Conservation (phyloP, 2,797 vertebrate genomes). For the Pseudotriccus pelzelni region DNA sequence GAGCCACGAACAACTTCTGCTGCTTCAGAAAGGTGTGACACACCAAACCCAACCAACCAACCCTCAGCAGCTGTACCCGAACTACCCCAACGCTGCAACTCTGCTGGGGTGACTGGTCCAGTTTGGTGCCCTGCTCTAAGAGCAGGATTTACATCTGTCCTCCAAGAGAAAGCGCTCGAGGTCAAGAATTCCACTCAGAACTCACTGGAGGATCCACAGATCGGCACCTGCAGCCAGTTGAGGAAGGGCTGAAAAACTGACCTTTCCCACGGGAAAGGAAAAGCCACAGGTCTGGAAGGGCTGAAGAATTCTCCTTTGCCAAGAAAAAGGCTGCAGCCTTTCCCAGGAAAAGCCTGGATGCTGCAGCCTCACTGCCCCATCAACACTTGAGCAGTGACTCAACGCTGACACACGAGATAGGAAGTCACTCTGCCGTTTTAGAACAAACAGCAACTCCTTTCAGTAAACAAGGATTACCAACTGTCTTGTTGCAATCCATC, state of each 20-base stretch:
- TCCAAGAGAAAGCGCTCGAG: not conserved
- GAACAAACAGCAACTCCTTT: not conserved
- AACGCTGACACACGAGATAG: not conserved
- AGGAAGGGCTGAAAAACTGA: not conserved
- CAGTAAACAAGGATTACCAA: not conserved
- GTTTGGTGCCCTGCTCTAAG: not conserved
- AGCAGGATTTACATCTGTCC: not conserved
- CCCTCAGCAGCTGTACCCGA: not conserved
- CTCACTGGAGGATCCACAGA: not conserved
- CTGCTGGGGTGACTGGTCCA: not conserved
- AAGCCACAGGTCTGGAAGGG: not conserved
- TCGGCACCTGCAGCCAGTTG: not conserved
- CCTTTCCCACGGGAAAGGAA: not conserved
- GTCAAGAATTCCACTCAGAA: not conserved
- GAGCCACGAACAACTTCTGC: not conserved
- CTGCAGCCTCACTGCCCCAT: not conserved
- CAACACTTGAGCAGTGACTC: not conserved
- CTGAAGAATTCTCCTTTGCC: not conserved
- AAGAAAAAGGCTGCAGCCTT: not conserved
- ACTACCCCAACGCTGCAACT: not conserved
- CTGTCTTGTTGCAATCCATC: not conserved
- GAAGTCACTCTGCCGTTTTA: not conserved
- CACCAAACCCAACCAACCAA: rapidly evolving
- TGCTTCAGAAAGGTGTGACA: not conserved
- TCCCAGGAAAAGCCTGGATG: not conserved